Base-by-base conservation (phyloP, 1,140 invertebrate species). In the Aradophagus sp. region DNA sequence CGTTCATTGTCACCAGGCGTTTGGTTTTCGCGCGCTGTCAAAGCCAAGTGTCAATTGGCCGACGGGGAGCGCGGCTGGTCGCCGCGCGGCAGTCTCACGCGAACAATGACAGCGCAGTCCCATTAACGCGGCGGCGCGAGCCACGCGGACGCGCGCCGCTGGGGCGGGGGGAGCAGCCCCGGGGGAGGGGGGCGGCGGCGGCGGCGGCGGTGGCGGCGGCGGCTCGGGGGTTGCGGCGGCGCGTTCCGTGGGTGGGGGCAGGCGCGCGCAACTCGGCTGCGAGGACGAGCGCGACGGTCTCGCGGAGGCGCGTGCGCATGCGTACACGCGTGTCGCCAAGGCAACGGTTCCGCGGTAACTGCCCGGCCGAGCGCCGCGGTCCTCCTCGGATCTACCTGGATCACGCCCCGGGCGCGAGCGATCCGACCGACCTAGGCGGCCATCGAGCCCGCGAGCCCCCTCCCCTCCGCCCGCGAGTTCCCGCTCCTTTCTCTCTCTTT, bases 281-380 rank as follows among this genome's bases (percentile, higher is more conserved):
- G 70, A 68, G 62, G 63, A 69, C 66, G 66, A 72, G 48, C 44
- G 58, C 61, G 55, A 47, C 35, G 45, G 56, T 29, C 66, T 62
- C 63, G 27, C 53, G 53, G 50, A 53, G 58, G 53, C 72, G 59
- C 74, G 75, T 73, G 77, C 80, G 80, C 81, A 81, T 81, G 82
- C 80, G 77, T 75, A 75, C 61, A 79, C 76, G 78, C 79, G 80
- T 84, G 83, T 86, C 78, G 83, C 77, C 82, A 81, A 83, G 84
- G 83, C 84, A 84, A 85, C 83, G 83, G 83, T 84, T 84, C 80
- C 79, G 78, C 80, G 83, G 80, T 84, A 81, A 86, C 84, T 86
- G 84, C 70, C 78, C 73, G 79, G 59, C 74, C 71, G 76, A 69
- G 65, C 74, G 71, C 53, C 77, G 72, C 69, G 70, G 74, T 66